Evolutionary conservation across 2,888 invertebrate genomes (phyloP), one percentile per base, ranked within the genome.

Genomic region (Mythimna ferrago): DNA sequence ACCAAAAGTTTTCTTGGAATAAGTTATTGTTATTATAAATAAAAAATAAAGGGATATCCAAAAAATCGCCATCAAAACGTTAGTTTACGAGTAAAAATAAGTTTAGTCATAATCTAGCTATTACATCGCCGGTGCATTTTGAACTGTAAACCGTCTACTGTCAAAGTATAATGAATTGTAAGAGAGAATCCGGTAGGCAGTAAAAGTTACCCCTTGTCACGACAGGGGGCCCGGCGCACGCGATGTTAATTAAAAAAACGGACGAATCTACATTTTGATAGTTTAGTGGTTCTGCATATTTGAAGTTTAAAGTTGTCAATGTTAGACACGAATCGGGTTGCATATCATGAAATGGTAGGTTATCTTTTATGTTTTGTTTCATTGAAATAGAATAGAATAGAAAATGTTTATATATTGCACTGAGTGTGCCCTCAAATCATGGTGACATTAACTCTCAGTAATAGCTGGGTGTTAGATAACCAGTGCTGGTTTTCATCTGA

Each of bases 151-250:
- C 69, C 66, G 60, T 53, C 51, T 71, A 73, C 77, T 81, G 87
- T 85, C 88, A 85, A 88, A 87, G 74, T 69, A 82, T 81, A 88
- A 84, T 79, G 86, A 85, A 88, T 85, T 81, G 82, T 84, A 83
- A 65, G 78, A 83, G 79, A 76, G 82, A 77, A 78, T 61, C 82
- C 73, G 66, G 78, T 71, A 74, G 79, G 80, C 73, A 76, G 86
- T 87, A 78, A 87, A 80, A 87, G 80, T 84, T 84, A 87, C 82
- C 84, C 88, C 80, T 84, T 82, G 87, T 87, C 88, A 86, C 87
- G 88, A 78, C 41, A 87, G 65, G 72, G 48, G 79, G 83, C 86
- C 44, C 9, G 74, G 62, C 84, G 63, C 89, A 87, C 87, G 88
- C 87, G 83, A 87, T 67, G 77, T 82, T 85, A 88, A 88, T 87